Evolutionary conservation across 2,797 vertebrate species (phyloP), one percentile per base, ranked within the genome.

Genomic region (Thamnophis elegans): DNA sequence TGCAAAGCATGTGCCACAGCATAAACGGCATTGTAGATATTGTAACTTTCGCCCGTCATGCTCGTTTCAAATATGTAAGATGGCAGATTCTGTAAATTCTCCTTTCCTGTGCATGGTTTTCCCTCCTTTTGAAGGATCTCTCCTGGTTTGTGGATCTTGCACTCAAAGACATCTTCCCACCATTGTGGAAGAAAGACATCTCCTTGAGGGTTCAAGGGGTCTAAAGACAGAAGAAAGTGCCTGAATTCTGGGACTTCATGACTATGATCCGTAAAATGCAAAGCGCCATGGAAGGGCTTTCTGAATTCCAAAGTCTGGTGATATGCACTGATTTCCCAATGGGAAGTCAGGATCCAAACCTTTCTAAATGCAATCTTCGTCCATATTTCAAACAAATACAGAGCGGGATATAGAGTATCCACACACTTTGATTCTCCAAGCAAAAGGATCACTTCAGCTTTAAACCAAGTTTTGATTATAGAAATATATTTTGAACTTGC

Each of bases 391-490:
- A 28, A 62, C 1, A 12, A 3, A 62, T 62, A 0, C 60, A 62
- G 9, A 62, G 60, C 4, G 10, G 0, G 1, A 10, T 62, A 62
- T 4, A 62, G 26, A 28, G 25, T 28, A 12, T 0, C 10, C 0
- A 62, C 4, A 62, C 60, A 28, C 3, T 12, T 62, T 10, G 0
- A 12, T 26, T 62, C 60, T 28, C 60, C 60, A 28, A 62, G 26
- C 60, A 62, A 2, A 62, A 62, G 28, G 11, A 62, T 62, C 60
- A 62, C 60, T 28, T 62, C 60, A 28, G 60, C 60, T 28, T 12
- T 62, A 12, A 28, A 62, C 60, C 60, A 62, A 4, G 25, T 62
- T 62, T 28, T 28, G 28, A 28, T 26, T 28, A 12, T 4, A 62
- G 3, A 9, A 28, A 11, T 25, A 59, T 2, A 9, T 59, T 59